Conservation (phyloP, 2,797 vertebrate genomes). For the Melanotaenia trifasciata region DNA sequence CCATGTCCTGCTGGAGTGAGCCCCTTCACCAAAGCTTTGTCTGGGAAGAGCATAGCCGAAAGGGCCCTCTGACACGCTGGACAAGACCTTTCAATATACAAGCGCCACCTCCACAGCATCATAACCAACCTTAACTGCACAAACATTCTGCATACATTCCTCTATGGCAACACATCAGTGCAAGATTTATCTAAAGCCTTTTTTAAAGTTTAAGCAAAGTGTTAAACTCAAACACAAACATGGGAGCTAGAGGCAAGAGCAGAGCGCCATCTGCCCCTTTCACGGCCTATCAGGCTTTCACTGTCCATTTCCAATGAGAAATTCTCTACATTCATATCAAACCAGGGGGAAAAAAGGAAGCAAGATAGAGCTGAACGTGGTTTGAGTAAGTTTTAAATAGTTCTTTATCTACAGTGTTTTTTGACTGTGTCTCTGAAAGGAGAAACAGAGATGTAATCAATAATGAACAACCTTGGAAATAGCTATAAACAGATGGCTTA, state of each 20-base stretch:
- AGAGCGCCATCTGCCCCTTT: slow-evolving; percentile 77
- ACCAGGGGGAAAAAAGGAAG: slow-evolving; percentile 58
- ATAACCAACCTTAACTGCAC: slow-evolving; percentile 51
- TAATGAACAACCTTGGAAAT: slow-evolving; percentile 83
- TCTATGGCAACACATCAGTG: slow-evolving; percentile 75
- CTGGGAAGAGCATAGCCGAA: slow-evolving; percentile 82
- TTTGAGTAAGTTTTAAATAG: slow-evolving; percentile 78
- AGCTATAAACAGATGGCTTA: slow-evolving; percentile 80
- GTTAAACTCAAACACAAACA: slow-evolving; percentile 87
- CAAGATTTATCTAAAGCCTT: slow-evolving; percentile 80
- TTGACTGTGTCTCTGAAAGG: slow-evolving; percentile 58
- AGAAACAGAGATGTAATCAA: slow-evolving; percentile 84
- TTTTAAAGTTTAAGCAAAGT: slow-evolving; percentile 77
- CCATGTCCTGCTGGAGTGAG: slow-evolving; percentile 83
- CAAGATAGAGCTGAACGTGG: slow-evolving; percentile 59
- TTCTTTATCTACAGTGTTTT: slow-evolving; percentile 78
- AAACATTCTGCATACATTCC: slow-evolving; percentile 59
- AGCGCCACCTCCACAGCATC: slow-evolving; percentile 71
- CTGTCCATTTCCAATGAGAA: slow-evolving; percentile 65
- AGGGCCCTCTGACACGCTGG: slow-evolving; percentile 83
- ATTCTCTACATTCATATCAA: slow-evolving; percentile 68
- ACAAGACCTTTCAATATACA: slow-evolving; percentile 82
- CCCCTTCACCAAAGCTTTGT: slow-evolving; percentile 83
- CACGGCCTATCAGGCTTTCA: slow-evolving; percentile 76
- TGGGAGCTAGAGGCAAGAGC: slow-evolving; percentile 64